These are phyloP conservation scores for Rhea pennata DNA, from an alignment of 2,113 vertebrate species.

Conservation along the genomic window DNA sequence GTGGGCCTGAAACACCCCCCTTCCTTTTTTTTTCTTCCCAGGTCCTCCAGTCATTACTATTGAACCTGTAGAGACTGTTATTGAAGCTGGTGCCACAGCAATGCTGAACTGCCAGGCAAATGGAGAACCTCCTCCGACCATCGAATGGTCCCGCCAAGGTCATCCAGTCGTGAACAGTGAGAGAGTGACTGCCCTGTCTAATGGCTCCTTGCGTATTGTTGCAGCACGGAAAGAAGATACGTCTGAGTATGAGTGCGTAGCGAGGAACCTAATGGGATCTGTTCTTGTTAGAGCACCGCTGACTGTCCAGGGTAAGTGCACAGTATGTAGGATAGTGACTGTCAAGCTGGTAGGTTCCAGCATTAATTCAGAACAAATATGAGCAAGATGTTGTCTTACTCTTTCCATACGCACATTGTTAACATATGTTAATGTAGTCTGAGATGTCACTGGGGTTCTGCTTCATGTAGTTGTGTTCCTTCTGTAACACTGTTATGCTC, in stretches of 20 bases:
- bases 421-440: not conserved
- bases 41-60: constrained; percentile 86
- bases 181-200: constrained; percentile 79
- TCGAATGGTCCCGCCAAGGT: constrained; percentile 87
- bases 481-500: not conserved
- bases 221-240: constrained; percentile 88
- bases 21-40: constrained; percentile 46
- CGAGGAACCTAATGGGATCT: constrained; percentile 91
- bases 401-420: not conserved
- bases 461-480: not conserved
- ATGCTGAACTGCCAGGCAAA: constrained; percentile 88
- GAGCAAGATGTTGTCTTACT: not conserved
- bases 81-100: constrained; percentile 83
- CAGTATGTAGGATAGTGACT: not conserved
- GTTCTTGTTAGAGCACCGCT: constrained; percentile 82
- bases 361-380: not conserved
- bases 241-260: constrained; percentile 89
- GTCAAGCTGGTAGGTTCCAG: not conserved
- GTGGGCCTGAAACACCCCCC: not conserved
- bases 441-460: not conserved
- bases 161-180: constrained; percentile 74
- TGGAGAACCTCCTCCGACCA: constrained; percentile 86
- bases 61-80: constrained; percentile 82
- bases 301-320: constrained; percentile 86
- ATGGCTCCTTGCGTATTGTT: constrained; percentile 84